These are phyloP conservation scores for Idaea dimidiata DNA, from an alignment of 2,888 invertebrate genomes.

Conservation along the genomic window DNA sequence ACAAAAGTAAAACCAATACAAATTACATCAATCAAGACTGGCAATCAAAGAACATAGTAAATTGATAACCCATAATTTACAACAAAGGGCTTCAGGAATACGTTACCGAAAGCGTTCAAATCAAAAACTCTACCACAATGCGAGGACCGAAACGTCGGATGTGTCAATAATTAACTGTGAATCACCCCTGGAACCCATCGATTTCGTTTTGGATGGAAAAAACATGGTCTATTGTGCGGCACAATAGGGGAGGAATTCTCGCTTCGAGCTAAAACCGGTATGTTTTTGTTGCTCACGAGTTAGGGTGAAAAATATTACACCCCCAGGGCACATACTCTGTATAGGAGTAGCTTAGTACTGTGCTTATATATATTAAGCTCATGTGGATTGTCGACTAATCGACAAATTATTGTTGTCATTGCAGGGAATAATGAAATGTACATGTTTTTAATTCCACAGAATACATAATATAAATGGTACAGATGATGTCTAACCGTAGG, in stretches of 20 bases:
- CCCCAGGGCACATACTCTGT: constrained; percentile 49
- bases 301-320: constrained; percentile 79
- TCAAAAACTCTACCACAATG: constrained; percentile 12
- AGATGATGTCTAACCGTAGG: background rate
- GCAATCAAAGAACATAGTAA: constrained; percentile 5
- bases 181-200: constrained; percentile 70
- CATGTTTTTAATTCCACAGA: background rate
- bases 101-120: constrained; percentile 7
- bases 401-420: constrained; percentile 8
- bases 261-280: constrained; percentile 46
- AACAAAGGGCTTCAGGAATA: constrained; percentile 14
- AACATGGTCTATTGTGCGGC: constrained; percentile 29
- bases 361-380: constrained; percentile 39
- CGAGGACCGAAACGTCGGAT: constrained; percentile 64
- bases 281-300: constrained; percentile 59
- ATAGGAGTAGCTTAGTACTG: constrained; percentile 19
- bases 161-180: constrained; percentile 80
- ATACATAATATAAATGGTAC: too few relatives aligned
- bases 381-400: constrained; percentile 41
- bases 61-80: constrained; percentile 23
- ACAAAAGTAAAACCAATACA: background rate
- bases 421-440: background rate
- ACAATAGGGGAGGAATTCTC: constrained; percentile 27
- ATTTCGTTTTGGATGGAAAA: constrained; percentile 61
- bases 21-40: background rate